A percentile compares a stretch with the other conserved stretches of the same genome.
Evolutionary conservation across 2,888 invertebrate species (phyloP).

Genomic region (Epicampocera succincta): DNA sequence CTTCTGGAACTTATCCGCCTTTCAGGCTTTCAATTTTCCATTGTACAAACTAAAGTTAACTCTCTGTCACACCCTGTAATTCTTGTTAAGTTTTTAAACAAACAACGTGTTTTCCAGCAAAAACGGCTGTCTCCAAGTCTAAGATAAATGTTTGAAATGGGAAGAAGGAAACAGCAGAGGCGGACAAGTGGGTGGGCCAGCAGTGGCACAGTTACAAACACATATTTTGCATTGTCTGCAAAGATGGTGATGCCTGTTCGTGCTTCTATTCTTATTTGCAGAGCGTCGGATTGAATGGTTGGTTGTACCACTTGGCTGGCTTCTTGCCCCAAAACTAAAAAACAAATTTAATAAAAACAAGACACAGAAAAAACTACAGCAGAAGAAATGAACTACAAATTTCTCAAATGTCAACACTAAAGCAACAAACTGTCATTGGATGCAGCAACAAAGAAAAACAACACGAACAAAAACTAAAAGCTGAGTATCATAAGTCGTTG

Average conservation of each 20-base stretch:
- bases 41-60: neutral
- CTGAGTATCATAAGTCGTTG: constrained; percentile 51
- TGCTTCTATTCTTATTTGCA: constrained; percentile 1
- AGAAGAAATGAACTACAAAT: constrained; percentile 79
- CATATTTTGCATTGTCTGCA: constrained; percentile 39
- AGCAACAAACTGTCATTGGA: constrained; percentile 71
- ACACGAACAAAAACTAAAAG: constrained; percentile 25
- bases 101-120: constrained; percentile 2
- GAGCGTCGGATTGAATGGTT: constrained; percentile 25
- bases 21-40: no score
- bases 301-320: constrained; percentile 42
- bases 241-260: constrained; percentile 19
- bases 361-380: constrained; percentile 7
- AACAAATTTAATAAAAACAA: no score
- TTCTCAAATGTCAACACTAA: constrained; percentile 81
- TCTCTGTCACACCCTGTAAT: constrained; percentile 1
- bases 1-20: neutral
- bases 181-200: constrained; percentile 55
- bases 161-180: constrained; percentile 7
- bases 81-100: neutral
- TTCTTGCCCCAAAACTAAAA: constrained; percentile 21
- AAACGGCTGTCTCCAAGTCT: constrained; percentile 17
- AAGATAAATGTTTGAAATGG: constrained; percentile 14
- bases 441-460: constrained; percentile 19
- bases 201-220: constrained; percentile 47